These are phyloP conservation scores for Neoarius graeffei DNA, from an alignment of 2,113 vertebrate genomes.

Conservation along the genomic window DNA sequence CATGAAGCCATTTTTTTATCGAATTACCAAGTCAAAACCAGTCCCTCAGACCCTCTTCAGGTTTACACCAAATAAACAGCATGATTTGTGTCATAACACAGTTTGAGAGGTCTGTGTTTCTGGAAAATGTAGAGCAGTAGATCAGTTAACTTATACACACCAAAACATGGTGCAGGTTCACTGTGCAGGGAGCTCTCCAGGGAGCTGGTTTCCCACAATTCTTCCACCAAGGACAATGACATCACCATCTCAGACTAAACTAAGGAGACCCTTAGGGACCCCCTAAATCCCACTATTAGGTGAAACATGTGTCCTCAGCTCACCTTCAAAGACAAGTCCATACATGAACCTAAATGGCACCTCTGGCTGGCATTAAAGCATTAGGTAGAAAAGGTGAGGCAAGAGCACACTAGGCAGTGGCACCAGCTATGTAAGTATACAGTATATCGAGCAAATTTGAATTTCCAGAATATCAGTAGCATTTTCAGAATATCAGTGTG, in stretches of 20 bases:
- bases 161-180: conserved; percentile 16
- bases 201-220: conserved; percentile 32
- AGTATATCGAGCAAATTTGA: not conserved
- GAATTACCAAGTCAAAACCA: not conserved
- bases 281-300: not conserved
- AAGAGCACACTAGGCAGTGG: not conserved
- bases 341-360: not conserved
- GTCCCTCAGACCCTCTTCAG: conserved; percentile 1
- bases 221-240: conserved; percentile 32
- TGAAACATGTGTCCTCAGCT: conserved; percentile 12
- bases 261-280: conserved; percentile 23
- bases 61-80: not conserved
- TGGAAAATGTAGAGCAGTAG: not conserved
- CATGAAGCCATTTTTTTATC: not conserved
- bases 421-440: no score
- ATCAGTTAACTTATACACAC: conserved; percentile 25
- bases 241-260: conserved; percentile 27
- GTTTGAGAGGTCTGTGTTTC: not conserved
- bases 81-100: not conserved
- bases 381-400: not conserved
- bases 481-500: not conserved
- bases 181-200: conserved; percentile 18
- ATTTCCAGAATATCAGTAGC: not conserved
- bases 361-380: not conserved
- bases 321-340: conserved; percentile 9